These are phyloP conservation scores for Encarsia formosa DNA, from an alignment of 2,888 invertebrate species.

Conservation along the genomic window DNA sequence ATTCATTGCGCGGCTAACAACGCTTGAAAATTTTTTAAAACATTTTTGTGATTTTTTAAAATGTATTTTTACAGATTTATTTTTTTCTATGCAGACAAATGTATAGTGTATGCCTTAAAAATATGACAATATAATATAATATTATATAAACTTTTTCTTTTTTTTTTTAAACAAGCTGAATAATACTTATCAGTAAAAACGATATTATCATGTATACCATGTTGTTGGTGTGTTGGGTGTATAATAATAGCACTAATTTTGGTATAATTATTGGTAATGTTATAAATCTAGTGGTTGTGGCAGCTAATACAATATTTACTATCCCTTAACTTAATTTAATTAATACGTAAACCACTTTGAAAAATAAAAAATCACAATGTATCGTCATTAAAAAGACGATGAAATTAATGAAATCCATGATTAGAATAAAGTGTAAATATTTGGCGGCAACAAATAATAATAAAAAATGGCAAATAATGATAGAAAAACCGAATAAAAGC, in stretches of 20 bases:
- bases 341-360: too few species aligned
- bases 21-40: too few species aligned
- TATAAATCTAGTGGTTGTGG: neutral
- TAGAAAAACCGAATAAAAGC: too few species aligned
- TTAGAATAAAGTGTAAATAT: neutral
- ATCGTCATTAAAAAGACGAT: neutral
- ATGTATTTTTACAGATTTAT: too few species aligned
- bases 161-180: too few species aligned
- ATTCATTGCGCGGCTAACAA: too few species aligned
- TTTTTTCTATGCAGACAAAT: too few species aligned
- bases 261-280: neutral
- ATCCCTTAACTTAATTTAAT: neutral
- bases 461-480: neutral
- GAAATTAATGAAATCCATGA: neutral
- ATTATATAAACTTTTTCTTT: too few species aligned
- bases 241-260: neutral
- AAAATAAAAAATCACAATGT: neutral
- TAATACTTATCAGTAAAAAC: too few species aligned
- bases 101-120: too few species aligned
- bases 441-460: neutral
- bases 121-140: too few species aligned
- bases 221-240: neutral
- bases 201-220: neutral
- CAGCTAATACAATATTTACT: neutral
- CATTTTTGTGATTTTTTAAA: too few species aligned